Base-by-base conservation (phyloP, 1,140 invertebrate species). In the Parapsyche elsis region DNA sequence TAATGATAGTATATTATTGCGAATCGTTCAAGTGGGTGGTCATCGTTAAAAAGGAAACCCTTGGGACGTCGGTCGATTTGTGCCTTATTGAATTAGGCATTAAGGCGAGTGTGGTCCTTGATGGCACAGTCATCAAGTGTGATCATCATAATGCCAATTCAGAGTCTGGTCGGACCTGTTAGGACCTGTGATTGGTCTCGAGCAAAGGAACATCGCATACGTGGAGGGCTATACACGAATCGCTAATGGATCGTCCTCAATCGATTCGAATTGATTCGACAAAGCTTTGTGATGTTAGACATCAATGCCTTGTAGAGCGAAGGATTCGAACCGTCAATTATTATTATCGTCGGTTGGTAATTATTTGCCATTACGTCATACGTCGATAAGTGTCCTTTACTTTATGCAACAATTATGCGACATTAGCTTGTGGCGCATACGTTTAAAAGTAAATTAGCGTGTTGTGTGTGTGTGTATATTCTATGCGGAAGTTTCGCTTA, bases 1-100 rank as follows among this genome's bases (percentile, higher is more conserved):
- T 38, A 7, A 38, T 38, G 30, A 38, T 38, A 38, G 7, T 1
- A 4, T 7, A 38, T 38, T 7, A 38, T 38, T 38, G 30, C 30
- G 7, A 38, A 38, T 38, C 30, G 30, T 38, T 38, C 30, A 38
- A 38, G 30, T 38, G 30, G 30, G 30, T 38, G 30, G 7, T 1
- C 16, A 5, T 24, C 24, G 64, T 67, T 67, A 67, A 67, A 67
- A 26, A 67, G 64, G 64, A 67, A 67, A 30, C 64, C 21, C 64
- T 67, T 14, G 21, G 19, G 21, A 67, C 64, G 64, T 4, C 14
- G 64, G 12, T 67, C 21, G 24, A 67, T 67, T 67, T 10, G 23
- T 12, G 23, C 64, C 64, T 67, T 67, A 67, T 67, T 67, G 64
- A 67, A 67, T 67, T 67, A 67, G 64, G 21, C 64, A 67, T 26